Evolutionary conservation across 2,888 invertebrate species (phyloP).

Genomic region (Erannis defoliaria): DNA sequence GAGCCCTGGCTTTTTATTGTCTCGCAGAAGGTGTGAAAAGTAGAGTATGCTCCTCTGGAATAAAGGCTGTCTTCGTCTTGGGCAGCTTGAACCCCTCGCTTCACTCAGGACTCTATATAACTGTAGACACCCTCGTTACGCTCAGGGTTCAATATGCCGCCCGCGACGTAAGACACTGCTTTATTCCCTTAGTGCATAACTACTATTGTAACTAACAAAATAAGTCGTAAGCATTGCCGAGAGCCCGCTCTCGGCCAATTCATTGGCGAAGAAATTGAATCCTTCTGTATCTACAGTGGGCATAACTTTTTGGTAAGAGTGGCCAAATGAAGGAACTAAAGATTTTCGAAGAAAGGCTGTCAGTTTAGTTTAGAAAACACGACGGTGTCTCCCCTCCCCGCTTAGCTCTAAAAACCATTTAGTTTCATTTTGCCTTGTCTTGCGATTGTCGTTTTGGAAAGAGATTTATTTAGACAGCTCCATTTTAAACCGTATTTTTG

Average conservation of each 20-base stretch:
- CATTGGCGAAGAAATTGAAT: conserved; percentile 24
- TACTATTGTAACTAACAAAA: neutral
- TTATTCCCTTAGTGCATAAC: no score
- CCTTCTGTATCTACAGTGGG: neutral
- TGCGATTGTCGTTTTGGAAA: conserved; percentile 14
- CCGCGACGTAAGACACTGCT: no score
- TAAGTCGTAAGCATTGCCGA: neutral
- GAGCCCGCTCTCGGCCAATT: no score
- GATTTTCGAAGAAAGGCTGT: neutral
- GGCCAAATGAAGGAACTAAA: neutral
- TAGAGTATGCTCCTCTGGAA: no score
- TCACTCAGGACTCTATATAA: no score
- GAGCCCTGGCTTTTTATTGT: no score
- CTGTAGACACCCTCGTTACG: no score
- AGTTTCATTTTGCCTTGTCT: conserved; percentile 16
- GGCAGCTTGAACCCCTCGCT: no score
- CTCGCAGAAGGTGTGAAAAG: no score
- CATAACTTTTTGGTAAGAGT: neutral
- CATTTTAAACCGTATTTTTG: conserved; percentile 9
- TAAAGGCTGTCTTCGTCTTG: no score
- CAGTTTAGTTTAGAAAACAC: neutral
- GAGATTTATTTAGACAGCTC: conserved; percentile 15
- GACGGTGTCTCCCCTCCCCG: neutral
- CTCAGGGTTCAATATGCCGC: no score
- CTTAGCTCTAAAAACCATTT: neutral